phyloP scores from a whole-genome alignment of 2,113 vertebrate species.

The Heloderma charlesbogerti region DNA sequence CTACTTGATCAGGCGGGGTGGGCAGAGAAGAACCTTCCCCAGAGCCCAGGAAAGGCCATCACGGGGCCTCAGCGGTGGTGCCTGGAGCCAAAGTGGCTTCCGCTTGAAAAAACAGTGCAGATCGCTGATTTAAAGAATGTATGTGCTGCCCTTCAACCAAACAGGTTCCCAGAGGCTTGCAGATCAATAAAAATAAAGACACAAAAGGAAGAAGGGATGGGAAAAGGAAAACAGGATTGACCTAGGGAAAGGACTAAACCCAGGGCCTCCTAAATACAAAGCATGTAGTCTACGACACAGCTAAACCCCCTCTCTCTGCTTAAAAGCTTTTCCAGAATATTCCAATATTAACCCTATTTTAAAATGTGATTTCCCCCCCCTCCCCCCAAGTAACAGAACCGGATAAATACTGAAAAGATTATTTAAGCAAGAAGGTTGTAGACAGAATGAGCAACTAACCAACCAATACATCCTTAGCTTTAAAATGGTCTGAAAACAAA shows the following conservation, averaged over 20 bases:
- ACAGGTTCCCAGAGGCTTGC: too few relatives aligned
- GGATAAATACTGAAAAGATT: neutral
- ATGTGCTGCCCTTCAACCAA: too few relatives aligned
- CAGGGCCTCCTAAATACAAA: neutral
- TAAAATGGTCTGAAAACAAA: neutral
- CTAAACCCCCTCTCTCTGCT: neutral
- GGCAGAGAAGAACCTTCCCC: too few relatives aligned
- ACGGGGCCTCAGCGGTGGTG: too few relatives aligned
- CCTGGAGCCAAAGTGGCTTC: too few relatives aligned
- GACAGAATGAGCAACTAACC: neutral
- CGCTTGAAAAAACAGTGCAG: too few relatives aligned
- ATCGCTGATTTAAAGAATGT: too few relatives aligned
- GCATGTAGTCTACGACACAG: neutral
- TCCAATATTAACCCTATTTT: neutral
- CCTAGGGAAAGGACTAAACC: neutral
- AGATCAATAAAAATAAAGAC: too few relatives aligned
- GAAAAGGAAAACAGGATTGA: neutral
- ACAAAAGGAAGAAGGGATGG: too few relatives aligned
- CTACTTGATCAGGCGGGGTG: too few relatives aligned
- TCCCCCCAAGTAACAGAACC: neutral
- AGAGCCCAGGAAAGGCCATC: too few relatives aligned
- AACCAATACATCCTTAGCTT: neutral
- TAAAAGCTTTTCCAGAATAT: neutral
- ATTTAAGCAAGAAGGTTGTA: neutral
- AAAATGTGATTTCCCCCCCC: too few relatives aligned